phyloP scores from a whole-genome alignment of 2,888 invertebrate genomes.

The Apodemia mormo region DNA sequence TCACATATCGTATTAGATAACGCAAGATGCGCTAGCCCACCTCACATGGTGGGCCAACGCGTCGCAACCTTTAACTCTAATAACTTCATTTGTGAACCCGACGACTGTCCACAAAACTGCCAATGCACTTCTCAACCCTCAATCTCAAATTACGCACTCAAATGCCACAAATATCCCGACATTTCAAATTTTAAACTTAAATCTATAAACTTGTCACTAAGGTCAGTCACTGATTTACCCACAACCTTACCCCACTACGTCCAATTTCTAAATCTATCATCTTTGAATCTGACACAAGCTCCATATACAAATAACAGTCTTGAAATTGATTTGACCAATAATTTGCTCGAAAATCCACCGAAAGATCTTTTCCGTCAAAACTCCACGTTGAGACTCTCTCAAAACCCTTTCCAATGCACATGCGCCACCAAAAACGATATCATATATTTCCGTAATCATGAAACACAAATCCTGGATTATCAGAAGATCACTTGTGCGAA shows the following conservation, averaged over 20 bases:
- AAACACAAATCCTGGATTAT: background rate
- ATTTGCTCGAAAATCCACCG: background rate
- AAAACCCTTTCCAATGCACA: background rate
- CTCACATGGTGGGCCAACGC: background rate
- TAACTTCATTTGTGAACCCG: conserved; percentile 26
- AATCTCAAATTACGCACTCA: background rate
- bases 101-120: background rate
- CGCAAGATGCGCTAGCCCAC: background rate
- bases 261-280: too few species aligned
- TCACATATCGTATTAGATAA: conserved; percentile 12
- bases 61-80: background rate
- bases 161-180: background rate
- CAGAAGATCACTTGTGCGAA: background rate
- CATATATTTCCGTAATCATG: background rate
- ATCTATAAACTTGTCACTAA: background rate
- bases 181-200: background rate
- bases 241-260: background rate
- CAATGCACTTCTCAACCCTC: background rate
- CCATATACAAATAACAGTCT: background rate
- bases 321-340: background rate
- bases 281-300: background rate
- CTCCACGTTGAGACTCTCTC: background rate
- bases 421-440: background rate
- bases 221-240: background rate
- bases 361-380: background rate